phyloP scores from a whole-genome alignment of 2,113 vertebrate genomes.

The Anolis carolinensis region DNA sequence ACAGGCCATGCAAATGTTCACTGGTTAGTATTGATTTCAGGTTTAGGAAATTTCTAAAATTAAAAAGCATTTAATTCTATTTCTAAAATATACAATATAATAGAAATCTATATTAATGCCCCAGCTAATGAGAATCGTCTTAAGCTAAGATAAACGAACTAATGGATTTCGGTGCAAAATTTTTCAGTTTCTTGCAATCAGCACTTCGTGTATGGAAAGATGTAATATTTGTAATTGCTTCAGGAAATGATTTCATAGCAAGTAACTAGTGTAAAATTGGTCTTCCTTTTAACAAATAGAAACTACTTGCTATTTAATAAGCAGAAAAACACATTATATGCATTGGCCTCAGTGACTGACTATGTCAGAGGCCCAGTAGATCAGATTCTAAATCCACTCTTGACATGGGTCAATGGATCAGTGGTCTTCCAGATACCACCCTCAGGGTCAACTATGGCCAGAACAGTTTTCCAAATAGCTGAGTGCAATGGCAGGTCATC shows the following conservation, averaged over 20 bases:
- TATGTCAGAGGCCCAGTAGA: slow-evolving; percentile 82
- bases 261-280: slow-evolving; percentile 79
- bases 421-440: slow-evolving; percentile 79
- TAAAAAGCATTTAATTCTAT: fast-evolving
- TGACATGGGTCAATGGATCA: slow-evolving; percentile 91
- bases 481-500: slow-evolving; percentile 86
- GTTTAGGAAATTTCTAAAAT: not conserved
- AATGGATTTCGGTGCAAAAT: slow-evolving; percentile 43
- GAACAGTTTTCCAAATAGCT: slow-evolving; percentile 73
- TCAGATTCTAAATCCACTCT: slow-evolving; percentile 86
- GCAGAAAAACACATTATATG: slow-evolving; percentile 71
- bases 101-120: slow-evolving; percentile 34
- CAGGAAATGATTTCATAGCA: slow-evolving; percentile 72
- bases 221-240: slow-evolving; percentile 58
- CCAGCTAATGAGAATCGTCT: not conserved
- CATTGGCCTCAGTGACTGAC: slow-evolving; percentile 69
- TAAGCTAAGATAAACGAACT: slow-evolving; percentile 18
- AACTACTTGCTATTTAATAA: slow-evolving; percentile 66
- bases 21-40: not conserved
- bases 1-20: not conserved
- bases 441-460: slow-evolving; percentile 76
- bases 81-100: not conserved
- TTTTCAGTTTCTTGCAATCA: slow-evolving; percentile 34
- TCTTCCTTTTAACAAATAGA: slow-evolving; percentile 56
- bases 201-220: slow-evolving; percentile 47